Base-by-base conservation (phyloP, 2,113 vertebrate species). In the Euleptes europaea region DNA sequence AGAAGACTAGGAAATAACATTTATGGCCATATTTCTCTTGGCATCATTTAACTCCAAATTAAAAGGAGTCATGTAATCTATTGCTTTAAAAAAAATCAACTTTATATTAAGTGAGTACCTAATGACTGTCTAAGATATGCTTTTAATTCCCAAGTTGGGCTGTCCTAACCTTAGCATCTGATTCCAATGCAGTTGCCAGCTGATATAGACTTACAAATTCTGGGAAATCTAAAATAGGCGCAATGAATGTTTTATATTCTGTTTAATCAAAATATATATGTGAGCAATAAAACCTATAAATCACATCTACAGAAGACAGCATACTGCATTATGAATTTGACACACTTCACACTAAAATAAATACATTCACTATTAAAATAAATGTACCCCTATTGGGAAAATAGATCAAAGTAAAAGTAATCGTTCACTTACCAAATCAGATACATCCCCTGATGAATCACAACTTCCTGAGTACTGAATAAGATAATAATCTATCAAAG, bases 371-470 rank as follows among this genome's bases (percentile, higher is more conserved):
- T 94, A 93, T 96, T 95, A 95, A 96, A 97, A 95, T 95, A 95
- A 96, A 96, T 94, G 86, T 94, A 90, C 90, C 76, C 89, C 94
- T 93, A 93, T 88, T 90, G 80, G 87, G 91, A 94, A 95, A 95
- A 96, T 94, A 92, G 92, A 96, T 96, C 91, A 95, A 95, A 94
- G 95, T 96, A 94, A 94, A 91, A 93, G 93, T 86, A 89, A 93
- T 94, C 92, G 94, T 96, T 96, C 92, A 90, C 93, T 95, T 94
- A 94, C 92, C 91, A 94, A 93, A 96, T 96, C 93, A 95, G 93
- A 94, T 67, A 90, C 90, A 95, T 94, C 87, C 84, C 87, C 91
- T 90, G 90, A 90, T 94, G 93, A 96, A 95, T 96, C 95, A 95
- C 92, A 94, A 92, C 90, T 95, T 95, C 95, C 90, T 94, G 92